A percentile compares a stretch with the other conserved stretches of the same genome.
phyloP scores from a whole-genome alignment of 2,888 invertebrate genomes.

The Spilarctia lutea region DNA sequence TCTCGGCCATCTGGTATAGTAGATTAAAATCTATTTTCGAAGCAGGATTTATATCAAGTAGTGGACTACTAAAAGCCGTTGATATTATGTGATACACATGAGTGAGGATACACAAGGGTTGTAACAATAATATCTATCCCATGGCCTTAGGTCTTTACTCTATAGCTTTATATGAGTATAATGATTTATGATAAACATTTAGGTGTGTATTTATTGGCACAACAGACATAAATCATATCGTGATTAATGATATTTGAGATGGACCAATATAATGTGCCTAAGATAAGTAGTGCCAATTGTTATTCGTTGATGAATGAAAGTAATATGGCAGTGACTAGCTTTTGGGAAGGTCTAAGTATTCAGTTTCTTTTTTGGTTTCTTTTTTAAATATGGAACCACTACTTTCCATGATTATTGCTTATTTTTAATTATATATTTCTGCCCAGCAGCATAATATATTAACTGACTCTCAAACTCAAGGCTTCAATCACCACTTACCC shows the following conservation, averaged over 20 bases:
- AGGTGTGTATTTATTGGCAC: slow-evolving; percentile 9
- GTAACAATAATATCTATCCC: not conserved
- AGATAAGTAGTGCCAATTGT: slow-evolving; percentile 9
- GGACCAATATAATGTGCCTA: slow-evolving; percentile 1
- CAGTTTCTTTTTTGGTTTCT: not conserved
- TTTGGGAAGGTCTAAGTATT: not conserved
- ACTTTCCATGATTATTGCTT: too few species aligned
- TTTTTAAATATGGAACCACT: too few species aligned
- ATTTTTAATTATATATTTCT: too few species aligned
- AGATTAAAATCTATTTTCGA: too few species aligned
- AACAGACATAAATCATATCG: slow-evolving; percentile 2
- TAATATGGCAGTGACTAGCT: not conserved
- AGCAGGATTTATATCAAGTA: too few species aligned
- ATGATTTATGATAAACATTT: slow-evolving; percentile 13
- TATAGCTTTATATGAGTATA: slow-evolving; percentile 1
- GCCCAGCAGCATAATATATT: too few species aligned
- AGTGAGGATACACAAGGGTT: not conserved
- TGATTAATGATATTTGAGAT: slow-evolving; percentile 12
- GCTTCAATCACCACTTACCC: not conserved
- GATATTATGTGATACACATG: not conserved
- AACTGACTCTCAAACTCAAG: too few species aligned
- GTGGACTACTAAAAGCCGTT: too few species aligned
- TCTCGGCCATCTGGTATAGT: too few species aligned
- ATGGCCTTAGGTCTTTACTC: not conserved
- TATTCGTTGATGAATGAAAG: slow-evolving; percentile 1